Percentiles rank a stretch among this genome's conserved stretches.
These are phyloP conservation scores for Clarias fuscus DNA, from an alignment of 2,797 vertebrate species.

Conservation along the genomic window DNA sequence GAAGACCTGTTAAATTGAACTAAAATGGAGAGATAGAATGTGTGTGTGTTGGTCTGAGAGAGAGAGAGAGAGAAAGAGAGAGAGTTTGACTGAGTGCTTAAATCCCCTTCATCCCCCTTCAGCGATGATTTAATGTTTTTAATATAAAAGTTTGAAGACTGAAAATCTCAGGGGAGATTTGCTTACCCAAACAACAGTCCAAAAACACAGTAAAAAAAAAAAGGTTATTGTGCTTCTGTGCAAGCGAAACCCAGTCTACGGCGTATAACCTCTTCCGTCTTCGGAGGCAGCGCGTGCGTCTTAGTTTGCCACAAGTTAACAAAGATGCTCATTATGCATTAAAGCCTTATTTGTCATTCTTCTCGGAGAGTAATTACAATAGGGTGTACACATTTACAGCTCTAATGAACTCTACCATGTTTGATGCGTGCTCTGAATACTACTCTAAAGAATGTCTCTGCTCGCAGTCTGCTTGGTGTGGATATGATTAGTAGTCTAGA, in stretches of 20 bases:
- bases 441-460: conserved; percentile 14
- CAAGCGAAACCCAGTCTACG: not conserved
- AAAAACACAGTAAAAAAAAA: conserved; percentile 13
- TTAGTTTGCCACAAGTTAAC: conserved; percentile 63
- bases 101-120: conserved; percentile 29
- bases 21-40: conserved; percentile 14
- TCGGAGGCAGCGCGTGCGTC: not conserved
- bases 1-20: conserved; percentile 21
- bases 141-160: conserved; percentile 57
- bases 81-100: conserved; percentile 20
- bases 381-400: conserved; percentile 69
- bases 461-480: conserved; percentile 1
- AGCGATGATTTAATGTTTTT: conserved; percentile 56
- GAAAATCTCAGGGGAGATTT: conserved; percentile 48
- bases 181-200: conserved; percentile 40
- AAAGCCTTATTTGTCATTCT: conserved; percentile 61
- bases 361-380: conserved; percentile 67
- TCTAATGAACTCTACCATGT: conserved; percentile 68
- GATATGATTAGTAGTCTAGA: not conserved
- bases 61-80: not conserved
- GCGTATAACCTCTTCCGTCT: conserved; percentile 5
- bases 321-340: conserved; percentile 61
- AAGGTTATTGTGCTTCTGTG: conserved; percentile 20
- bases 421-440: conserved; percentile 49
- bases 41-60: not conserved